phyloP scores from a whole-genome alignment of 2,113 vertebrate genomes.

The Emydocephalus ijimae region DNA sequence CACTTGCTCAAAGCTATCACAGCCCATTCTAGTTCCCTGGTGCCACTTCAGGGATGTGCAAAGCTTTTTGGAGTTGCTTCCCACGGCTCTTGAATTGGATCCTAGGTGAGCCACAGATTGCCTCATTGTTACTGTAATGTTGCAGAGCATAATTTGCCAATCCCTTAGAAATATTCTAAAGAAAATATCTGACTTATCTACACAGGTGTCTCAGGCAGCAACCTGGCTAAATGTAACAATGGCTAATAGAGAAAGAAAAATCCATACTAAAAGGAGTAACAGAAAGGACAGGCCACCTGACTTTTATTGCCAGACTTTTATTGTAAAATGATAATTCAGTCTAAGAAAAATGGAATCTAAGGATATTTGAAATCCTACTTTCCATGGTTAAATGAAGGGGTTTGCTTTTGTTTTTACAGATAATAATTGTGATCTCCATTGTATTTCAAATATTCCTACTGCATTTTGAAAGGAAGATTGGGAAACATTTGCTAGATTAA shows the following conservation, averaged over 20 bases:
- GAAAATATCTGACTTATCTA: not conserved
- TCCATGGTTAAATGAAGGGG: not conserved
- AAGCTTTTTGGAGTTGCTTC: slow-evolving; percentile 32
- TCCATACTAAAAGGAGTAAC: rapidly evolving
- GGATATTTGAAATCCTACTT: not conserved
- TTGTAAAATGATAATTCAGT: not conserved
- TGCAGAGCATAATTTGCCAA: slow-evolving; percentile 10
- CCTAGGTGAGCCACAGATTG: slow-evolving; percentile 48
- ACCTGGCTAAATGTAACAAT: not conserved
- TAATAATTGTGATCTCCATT: not conserved
- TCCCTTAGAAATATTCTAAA: slow-evolving; percentile 23
- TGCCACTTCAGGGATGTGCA: slow-evolving; percentile 31
- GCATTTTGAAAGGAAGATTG: not conserved
- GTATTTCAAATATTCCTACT: too few species aligned
- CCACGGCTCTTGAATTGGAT: slow-evolving; percentile 49
- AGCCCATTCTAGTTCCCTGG: slow-evolving; percentile 20
- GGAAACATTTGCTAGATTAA: not conserved
- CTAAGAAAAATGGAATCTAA: rapidly evolving
- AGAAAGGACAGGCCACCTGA: not conserved
- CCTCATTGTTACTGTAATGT: slow-evolving; percentile 53
- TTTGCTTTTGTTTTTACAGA: too few species aligned
- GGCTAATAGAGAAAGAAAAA: slow-evolving; percentile 14
- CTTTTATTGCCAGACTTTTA: not conserved
- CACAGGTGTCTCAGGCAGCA: slow-evolving; percentile 1
- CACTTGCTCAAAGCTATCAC: not conserved